Base-by-base conservation (phyloP, 2,888 invertebrate genomes). In the Perithous albicinctus region DNA sequence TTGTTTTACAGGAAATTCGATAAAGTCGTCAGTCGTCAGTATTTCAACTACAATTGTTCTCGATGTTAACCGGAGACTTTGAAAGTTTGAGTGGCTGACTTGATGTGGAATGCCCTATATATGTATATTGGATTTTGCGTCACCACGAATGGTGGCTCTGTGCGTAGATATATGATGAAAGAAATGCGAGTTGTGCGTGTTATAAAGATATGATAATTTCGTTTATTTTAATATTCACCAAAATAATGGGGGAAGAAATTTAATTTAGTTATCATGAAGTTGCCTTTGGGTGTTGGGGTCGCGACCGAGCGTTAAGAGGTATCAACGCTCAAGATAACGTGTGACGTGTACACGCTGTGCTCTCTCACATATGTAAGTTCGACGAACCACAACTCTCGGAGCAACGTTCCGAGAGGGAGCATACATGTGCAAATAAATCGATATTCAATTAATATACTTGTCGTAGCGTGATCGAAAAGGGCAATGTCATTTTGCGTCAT, bases 371-470 rank as follows among this genome's bases (percentile, higher is more conserved):
- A 20, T 12, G 10, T 6, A 35, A 61, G 59, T 61, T 61, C 59
- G 59, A 61, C 35, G 59, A 35, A 61, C 29, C n/a, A 56, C 59
- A 2, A 32, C 3, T 32, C 59, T 0, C 15, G 18, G 59, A 32
- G 35, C 35, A 61, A 61, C 35, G 59, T 35, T 32, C 35, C 35
- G 7, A 12, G 32, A 32, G 23, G 4, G 4, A 12, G 54, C 18
- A 29, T 54, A 26, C 51, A 7, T 23, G 29, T 12, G 56, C 29
- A 26, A 56, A 32, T 56, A 56, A 56, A 56, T 56, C 32, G 56
- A 29, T 56, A 56, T 56, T 56, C 32, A 56, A 56, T 56, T 56
- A n/a, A 29, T n/a, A 56, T 29, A 8, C 15, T 29, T n/a, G 29
- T 29, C 12, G 29, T 5, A n/a, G 29, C 29, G 48, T 23, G 51